A percentile compares a stretch with the other conserved stretches of the same genome.
Conservation (phyloP, 2,888 invertebrate genomes). For the Lasiommata megera region DNA sequence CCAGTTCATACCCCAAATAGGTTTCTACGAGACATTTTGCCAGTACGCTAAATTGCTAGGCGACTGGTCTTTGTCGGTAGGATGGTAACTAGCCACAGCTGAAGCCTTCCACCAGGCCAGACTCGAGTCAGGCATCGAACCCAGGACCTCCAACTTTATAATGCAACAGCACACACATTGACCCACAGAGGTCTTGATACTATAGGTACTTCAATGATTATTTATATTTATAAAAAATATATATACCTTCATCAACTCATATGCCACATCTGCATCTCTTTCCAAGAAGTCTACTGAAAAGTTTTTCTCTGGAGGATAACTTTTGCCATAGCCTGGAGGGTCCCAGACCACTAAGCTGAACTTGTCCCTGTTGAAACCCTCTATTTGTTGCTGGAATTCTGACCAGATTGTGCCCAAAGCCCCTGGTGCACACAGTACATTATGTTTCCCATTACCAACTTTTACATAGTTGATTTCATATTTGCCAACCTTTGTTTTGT, state of each 20-base stretch:
- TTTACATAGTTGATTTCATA: conserved; percentile 80
- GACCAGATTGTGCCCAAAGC: conserved; percentile 91
- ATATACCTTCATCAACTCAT: conserved; percentile 85
- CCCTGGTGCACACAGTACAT: conserved; percentile 88
- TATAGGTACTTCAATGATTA: no score
- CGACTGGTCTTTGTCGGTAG: no score
- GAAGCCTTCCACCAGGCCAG: no score
- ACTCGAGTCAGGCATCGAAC: no score
- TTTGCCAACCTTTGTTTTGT: conserved; percentile 83
- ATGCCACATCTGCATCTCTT: conserved; percentile 87
- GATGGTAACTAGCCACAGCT: no score
- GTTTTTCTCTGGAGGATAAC: conserved; percentile 88
- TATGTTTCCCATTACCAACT: conserved; percentile 82
- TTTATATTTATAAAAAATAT: neutral
- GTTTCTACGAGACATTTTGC: no score
- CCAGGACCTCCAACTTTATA: no score
- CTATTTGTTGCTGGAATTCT: conserved; percentile 90
- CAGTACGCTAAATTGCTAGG: no score
- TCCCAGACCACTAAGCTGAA: conserved; percentile 89
- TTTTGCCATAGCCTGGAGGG: conserved; percentile 93
- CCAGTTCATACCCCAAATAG: no score
- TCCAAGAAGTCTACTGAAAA: conserved; percentile 87
- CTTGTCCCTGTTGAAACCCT: conserved; percentile 82
- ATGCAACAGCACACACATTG: no score
- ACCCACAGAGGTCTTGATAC: no score